These are phyloP conservation scores for Lithophane semibrunnea DNA, from an alignment of 2,888 invertebrate species.

Conservation along the genomic window DNA sequence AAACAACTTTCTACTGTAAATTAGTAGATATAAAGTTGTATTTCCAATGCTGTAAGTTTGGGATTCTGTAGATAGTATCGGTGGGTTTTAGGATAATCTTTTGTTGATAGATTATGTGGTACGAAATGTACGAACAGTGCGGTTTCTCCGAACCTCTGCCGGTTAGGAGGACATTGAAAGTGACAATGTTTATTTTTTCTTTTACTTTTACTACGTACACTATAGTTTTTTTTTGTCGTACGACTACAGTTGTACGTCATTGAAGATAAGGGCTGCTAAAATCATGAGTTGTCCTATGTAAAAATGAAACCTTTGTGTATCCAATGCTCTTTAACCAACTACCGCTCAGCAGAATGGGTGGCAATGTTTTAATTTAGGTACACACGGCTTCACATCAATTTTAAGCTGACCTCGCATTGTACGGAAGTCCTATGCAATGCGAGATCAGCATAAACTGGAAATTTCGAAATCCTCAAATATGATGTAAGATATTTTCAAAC, in stretches of 20 bases:
- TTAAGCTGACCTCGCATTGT: no score
- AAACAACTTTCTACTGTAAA: conserved; percentile 53
- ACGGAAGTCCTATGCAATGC: no score
- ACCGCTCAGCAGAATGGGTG: neutral
- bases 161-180: conserved; percentile 72
- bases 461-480: no score
- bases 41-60: conserved; percentile 58
- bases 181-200: conserved; percentile 74
- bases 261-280: conserved; percentile 13
- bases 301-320: neutral
- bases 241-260: no score
- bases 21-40: conserved; percentile 45
- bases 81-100: conserved; percentile 84
- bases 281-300: neutral
- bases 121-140: conserved; percentile 56
- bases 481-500: no score
- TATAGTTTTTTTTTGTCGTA: conserved; percentile 36
- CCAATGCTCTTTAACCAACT: neutral
- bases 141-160: conserved; percentile 79
- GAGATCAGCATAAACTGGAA: no score
- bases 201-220: conserved; percentile 54
- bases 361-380: neutral
- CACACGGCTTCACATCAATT: no score
- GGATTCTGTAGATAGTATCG: conserved; percentile 60
- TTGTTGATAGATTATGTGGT: conserved; percentile 86